Conservation (phyloP, 2,113 vertebrate genomes). For the Salvelinus namaycush region DNA sequence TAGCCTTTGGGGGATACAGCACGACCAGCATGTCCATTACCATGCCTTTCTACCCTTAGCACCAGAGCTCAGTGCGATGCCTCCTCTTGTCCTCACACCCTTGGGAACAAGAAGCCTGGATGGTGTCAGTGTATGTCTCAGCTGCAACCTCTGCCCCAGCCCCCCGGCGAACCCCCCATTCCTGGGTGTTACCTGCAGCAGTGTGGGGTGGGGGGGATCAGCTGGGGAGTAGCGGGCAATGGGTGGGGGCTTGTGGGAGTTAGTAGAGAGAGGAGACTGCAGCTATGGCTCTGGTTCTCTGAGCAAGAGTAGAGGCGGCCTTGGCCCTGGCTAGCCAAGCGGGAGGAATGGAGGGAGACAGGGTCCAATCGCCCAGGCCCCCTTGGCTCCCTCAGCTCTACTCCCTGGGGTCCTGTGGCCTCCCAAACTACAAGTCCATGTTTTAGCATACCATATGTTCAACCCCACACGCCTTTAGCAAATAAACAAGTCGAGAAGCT, state of each 20-base stretch:
- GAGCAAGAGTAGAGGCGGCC: too few relatives aligned
- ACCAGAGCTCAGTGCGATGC: slow-evolving; percentile 26
- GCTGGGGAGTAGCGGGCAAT: slow-evolving; percentile 5
- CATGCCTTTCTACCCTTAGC: slow-evolving; percentile 42
- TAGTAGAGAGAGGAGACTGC: not conserved
- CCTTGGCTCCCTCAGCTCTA: slow-evolving; percentile 68
- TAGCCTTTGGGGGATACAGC: slow-evolving; percentile 29
- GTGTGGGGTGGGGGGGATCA: not conserved
- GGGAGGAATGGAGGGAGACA: slow-evolving; percentile 79
- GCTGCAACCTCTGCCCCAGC: slow-evolving; percentile 43
- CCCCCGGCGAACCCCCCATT: slow-evolving; percentile 24
- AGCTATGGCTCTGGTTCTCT: slow-evolving; percentile 26
- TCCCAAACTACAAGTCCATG: slow-evolving; percentile 78
- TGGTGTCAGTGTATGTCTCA: slow-evolving; percentile 63
- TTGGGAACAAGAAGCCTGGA: slow-evolving; percentile 32
- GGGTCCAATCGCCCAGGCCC: slow-evolving; percentile 65
- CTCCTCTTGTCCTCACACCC: slow-evolving; percentile 41
- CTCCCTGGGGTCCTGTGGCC: slow-evolving; percentile 71
- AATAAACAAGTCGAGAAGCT: slow-evolving; percentile 80
- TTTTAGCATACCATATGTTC: slow-evolving; percentile 84
- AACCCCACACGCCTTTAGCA: slow-evolving; percentile 54
- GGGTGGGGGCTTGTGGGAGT: slow-evolving; percentile 22
- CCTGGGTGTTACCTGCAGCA: slow-evolving; percentile 31
- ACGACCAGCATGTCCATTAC: slow-evolving; percentile 27
- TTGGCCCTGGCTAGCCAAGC: slow-evolving; percentile 68